Conservation (phyloP, 2,888 invertebrate species). For the Meteorus colon region DNA sequence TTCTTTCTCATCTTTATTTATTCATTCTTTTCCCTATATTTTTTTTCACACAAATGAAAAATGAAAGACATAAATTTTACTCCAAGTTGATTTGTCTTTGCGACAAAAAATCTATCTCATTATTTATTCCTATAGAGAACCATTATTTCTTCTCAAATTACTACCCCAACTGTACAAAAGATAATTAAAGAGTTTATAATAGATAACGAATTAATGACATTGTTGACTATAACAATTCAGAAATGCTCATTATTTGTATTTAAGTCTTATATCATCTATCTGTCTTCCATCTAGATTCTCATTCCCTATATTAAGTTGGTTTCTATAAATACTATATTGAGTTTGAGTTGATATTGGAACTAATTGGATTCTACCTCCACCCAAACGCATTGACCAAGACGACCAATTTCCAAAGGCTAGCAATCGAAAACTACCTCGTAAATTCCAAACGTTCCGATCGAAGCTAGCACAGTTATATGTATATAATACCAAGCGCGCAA, state of each 20-base stretch:
- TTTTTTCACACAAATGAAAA: background rate
- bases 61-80: background rate
- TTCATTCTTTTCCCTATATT: background rate
- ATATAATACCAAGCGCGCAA: conserved; percentile 4
- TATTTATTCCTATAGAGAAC: no score
- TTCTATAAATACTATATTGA: background rate
- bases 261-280: background rate
- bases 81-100: no score
- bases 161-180: no score
- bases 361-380: conserved; percentile 42
- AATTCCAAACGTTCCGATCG: conserved; percentile 28
- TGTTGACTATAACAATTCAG: no score
- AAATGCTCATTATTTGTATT: background rate
- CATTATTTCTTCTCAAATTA: no score
- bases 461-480: background rate
- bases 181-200: no score
- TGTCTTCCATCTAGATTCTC: background rate
- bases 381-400: conserved; percentile 32
- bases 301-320: background rate
- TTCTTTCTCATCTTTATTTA: background rate
- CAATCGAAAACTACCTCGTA: conserved; percentile 32
- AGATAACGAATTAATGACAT: no score
- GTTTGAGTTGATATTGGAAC: conserved; percentile 33
- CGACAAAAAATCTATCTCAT: no score
- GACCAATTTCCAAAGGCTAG: conserved; percentile 40